Conservation (phyloP, 1,140 invertebrate species). For the Brachionus rubens region DNA sequence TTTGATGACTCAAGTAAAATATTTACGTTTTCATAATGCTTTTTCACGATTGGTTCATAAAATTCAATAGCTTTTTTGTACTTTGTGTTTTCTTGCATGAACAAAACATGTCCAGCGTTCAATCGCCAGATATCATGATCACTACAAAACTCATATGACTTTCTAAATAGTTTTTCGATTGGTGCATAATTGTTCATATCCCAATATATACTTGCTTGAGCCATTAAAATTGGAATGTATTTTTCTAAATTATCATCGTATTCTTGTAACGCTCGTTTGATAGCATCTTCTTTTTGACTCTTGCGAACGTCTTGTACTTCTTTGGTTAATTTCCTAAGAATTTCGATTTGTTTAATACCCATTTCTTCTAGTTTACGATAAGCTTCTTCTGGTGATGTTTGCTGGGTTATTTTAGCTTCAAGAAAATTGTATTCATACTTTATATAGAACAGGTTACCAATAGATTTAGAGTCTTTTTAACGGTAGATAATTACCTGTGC, state of each 20-base stretch:
- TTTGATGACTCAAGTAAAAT: no score
- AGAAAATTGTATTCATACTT: slow-evolving; percentile 70
- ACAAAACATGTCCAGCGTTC: slow-evolving; percentile 95
- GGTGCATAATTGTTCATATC: slow-evolving; percentile 90
- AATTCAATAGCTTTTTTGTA: slow-evolving; percentile 80
- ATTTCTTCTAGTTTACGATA: slow-evolving; percentile 95
- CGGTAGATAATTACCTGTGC: slow-evolving; percentile 69
- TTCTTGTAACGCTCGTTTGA: slow-evolving; percentile 82
- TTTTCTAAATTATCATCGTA: slow-evolving; percentile 86
- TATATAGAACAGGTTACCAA: no score
- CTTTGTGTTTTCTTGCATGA: slow-evolving; percentile 93
- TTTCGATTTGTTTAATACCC: slow-evolving; percentile 82
- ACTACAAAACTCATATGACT: slow-evolving; percentile 95
- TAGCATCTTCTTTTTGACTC: slow-evolving; percentile 75
- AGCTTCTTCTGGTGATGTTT: slow-evolving; percentile 93
- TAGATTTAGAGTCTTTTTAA: no score
- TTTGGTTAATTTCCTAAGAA: slow-evolving; percentile 84
- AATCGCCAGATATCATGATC: slow-evolving; percentile 94
- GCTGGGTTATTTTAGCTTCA: slow-evolving; percentile 92
- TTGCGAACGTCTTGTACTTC: slow-evolving; percentile 57
- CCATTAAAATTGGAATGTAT: slow-evolving; percentile 91
- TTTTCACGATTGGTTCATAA: slow-evolving; percentile 95
- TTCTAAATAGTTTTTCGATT: slow-evolving; percentile 71
- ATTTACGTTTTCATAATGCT: slow-evolving; percentile 84
- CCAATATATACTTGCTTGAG: slow-evolving; percentile 98